phyloP scores from a whole-genome alignment of 2,113 vertebrate species.

The Prietella phreatophila region DNA sequence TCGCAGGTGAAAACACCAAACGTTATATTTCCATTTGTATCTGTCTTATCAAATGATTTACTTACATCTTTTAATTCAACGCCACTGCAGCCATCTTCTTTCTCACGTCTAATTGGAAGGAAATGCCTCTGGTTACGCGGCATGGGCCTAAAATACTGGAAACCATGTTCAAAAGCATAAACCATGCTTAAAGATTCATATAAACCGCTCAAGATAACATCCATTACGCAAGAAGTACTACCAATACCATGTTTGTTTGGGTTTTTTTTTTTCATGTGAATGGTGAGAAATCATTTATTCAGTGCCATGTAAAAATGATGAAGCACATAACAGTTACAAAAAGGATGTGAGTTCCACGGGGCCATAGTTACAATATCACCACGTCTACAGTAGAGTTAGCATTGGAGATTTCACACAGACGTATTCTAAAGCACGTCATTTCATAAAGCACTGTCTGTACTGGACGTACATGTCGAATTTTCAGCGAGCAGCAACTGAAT shows the following conservation, averaged over 20 bases:
- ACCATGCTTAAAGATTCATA: not conserved
- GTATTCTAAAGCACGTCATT: slow-evolving; percentile 41
- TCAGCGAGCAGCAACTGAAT: slow-evolving; percentile 58
- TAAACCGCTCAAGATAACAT: not conserved
- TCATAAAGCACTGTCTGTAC: slow-evolving; percentile 13
- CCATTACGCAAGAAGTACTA: slow-evolving; percentile 19
- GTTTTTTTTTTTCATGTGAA: slow-evolving; percentile 41
- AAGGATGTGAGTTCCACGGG: slow-evolving; percentile 56
- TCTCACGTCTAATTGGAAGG: not conserved
- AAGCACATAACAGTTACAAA: slow-evolving; percentile 66
- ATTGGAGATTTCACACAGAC: slow-evolving; percentile 52
- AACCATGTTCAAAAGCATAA: not conserved
- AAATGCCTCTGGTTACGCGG: not conserved
- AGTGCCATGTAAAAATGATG: slow-evolving; percentile 72
- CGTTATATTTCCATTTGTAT: not conserved
- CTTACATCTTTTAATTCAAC: not conserved
- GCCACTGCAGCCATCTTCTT: not conserved
- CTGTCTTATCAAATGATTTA: not conserved
- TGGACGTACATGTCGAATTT: slow-evolving; percentile 34
- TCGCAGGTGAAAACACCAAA: not conserved
- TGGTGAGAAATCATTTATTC: slow-evolving; percentile 70
- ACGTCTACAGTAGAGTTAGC: slow-evolving; percentile 55
- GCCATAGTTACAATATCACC: slow-evolving; percentile 53
- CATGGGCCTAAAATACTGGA: not conserved
- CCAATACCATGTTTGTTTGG: not conserved